phyloP scores from a whole-genome alignment of 2,113 vertebrate species.

The Lycaon pictus region DNA sequence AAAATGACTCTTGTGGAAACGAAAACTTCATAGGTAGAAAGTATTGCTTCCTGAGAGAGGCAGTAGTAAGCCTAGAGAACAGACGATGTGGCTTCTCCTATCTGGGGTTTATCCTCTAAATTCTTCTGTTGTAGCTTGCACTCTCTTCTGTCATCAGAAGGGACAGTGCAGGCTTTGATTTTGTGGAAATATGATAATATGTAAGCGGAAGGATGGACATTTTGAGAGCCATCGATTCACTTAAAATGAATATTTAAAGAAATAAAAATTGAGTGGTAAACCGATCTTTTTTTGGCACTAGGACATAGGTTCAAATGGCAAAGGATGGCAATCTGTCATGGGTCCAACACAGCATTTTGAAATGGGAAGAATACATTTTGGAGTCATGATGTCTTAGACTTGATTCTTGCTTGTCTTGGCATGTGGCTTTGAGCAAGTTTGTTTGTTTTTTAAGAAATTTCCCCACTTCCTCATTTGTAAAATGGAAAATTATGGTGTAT shows the following conservation, averaged over 20 bases:
- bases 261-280: not conserved
- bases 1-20: not conserved
- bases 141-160: not conserved
- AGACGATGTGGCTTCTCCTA: not conserved
- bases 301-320: not conserved
- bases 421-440: not conserved
- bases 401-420: not conserved
- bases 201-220: not conserved
- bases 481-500: not conserved
- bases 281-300: not conserved
- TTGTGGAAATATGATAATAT: not conserved
- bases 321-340: not conserved
- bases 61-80: accelerated
- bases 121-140: not conserved
- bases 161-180: not conserved
- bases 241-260: not conserved
- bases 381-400: not conserved
- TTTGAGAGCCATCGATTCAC: not conserved
- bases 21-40: not conserved
- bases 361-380: not conserved
- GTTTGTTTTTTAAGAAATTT: not conserved
- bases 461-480: not conserved
- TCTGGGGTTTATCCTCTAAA: not conserved
- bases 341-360: not conserved
- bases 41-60: not conserved